A percentile compares a stretch with the other conserved stretches of the same genome.
Conservation (phyloP, 2,888 invertebrate genomes). For the Leptogaster cylindrica region DNA sequence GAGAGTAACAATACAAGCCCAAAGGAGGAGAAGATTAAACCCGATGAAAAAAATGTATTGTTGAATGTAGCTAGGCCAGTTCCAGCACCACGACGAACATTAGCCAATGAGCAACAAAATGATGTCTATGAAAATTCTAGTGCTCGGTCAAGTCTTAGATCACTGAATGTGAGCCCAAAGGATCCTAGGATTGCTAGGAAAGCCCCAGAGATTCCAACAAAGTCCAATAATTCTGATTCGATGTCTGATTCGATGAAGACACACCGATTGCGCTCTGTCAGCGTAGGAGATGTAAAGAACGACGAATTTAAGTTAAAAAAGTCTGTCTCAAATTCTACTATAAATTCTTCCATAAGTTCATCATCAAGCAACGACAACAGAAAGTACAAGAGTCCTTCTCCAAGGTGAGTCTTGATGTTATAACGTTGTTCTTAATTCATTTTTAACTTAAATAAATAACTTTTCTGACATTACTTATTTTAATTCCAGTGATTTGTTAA, state of each 20-base stretch:
- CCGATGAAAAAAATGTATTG: neutral
- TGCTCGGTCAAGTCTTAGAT: neutral
- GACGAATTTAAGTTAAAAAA: constrained; percentile 50
- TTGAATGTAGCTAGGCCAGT: constrained; percentile 51
- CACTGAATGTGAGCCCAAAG: constrained; percentile 45
- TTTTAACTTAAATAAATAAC: no score
- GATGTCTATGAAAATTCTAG: constrained; percentile 37
- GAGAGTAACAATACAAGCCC: neutral
- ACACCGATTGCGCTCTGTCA: neutral
- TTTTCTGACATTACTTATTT: constrained; percentile 25
- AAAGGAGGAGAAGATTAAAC: neutral
- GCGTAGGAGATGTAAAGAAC: constrained; percentile 14
- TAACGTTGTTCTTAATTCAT: neutral
- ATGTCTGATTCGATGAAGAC: constrained; percentile 44
- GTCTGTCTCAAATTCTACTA: constrained; percentile 54
- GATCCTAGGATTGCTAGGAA: constrained; percentile 49
- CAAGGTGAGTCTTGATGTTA: constrained; percentile 53
- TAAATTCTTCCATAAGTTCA: constrained; percentile 55
- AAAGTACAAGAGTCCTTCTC: constrained; percentile 59
- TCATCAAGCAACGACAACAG: constrained; percentile 53
- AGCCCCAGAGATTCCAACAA: constrained; percentile 54
- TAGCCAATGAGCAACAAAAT: constrained; percentile 49
- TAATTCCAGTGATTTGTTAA: constrained; percentile 56
- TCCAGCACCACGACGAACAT: constrained; percentile 57
- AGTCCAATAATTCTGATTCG: constrained; percentile 51